A percentile compares a stretch with the other conserved stretches of the same genome.
Evolutionary conservation across 2,797 vertebrate genomes (phyloP).

Genomic region (Phoebastria nigripes): DNA sequence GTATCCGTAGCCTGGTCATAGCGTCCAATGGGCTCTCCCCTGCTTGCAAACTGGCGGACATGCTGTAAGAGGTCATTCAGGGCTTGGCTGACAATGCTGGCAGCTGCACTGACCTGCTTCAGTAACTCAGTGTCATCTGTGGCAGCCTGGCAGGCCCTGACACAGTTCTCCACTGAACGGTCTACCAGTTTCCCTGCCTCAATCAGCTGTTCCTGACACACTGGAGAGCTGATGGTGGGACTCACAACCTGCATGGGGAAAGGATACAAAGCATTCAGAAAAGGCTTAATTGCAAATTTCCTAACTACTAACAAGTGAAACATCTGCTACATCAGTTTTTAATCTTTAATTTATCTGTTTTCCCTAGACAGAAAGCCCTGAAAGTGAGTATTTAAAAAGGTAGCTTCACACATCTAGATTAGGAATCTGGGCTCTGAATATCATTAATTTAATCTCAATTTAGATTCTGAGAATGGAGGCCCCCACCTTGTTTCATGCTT

Average conservation of each 20-base stretch:
- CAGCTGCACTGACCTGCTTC: conserved; percentile 91
- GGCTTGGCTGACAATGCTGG: conserved; percentile 92
- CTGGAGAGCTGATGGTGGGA: conserved; percentile 96
- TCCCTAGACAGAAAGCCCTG: background rate
- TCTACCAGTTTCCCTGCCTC: conserved; percentile 97
- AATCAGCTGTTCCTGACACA: conserved; percentile 97
- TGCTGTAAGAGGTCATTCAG: conserved; percentile 94
- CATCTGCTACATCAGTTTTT: background rate
- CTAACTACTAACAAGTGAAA: background rate
- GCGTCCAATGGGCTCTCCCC: conserved; percentile 95
- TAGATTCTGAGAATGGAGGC: background rate
- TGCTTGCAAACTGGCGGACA: conserved; percentile 93
- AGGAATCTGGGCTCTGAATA: background rate
- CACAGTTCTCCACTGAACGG: conserved; percentile 93
- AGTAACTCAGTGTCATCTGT: conserved; percentile 88
- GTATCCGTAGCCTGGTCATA: conserved; percentile 99
- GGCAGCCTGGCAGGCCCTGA: conserved; percentile 91
- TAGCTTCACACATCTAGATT: background rate
- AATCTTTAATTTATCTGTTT: background rate
- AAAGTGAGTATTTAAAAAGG: background rate
- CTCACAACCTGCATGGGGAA: conserved; percentile 85
- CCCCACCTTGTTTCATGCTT: background rate
- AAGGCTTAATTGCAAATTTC: background rate
- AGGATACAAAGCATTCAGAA: background rate
- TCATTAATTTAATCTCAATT: background rate